Percentiles rank a stretch among this genome's conserved stretches.
phyloP scores from a whole-genome alignment of 2,113 vertebrate species.

The Entelurus aequoreus region DNA sequence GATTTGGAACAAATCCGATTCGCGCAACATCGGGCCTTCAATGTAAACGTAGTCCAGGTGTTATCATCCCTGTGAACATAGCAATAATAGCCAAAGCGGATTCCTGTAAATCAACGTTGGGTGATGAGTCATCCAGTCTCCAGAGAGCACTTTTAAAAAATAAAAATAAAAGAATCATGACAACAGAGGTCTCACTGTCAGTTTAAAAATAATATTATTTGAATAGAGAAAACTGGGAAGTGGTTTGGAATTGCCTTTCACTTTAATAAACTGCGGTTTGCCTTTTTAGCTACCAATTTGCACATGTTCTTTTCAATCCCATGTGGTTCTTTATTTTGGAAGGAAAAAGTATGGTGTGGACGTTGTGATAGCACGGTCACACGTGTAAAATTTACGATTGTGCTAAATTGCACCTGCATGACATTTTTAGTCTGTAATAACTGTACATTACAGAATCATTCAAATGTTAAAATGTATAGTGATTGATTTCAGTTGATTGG shows the following conservation, averaged over 20 bases:
- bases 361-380: constrained; percentile 9
- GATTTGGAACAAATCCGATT: no score
- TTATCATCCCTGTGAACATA: constrained; percentile 17
- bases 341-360: constrained; percentile 1
- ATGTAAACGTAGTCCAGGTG: constrained; percentile 5
- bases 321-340: constrained; percentile 51
- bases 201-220: constrained; percentile 60
- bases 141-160: constrained; percentile 67
- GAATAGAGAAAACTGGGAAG: constrained; percentile 51
- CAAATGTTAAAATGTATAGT: no score
- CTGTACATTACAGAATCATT: constrained; percentile 39
- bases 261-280: constrained; percentile 65
- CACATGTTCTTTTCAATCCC: constrained; percentile 58
- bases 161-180: constrained; percentile 53
- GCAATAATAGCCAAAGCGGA: constrained; percentile 22
- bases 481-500: no score
- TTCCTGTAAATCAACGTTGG: constrained; percentile 44
- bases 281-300: constrained; percentile 54
- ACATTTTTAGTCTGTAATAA: constrained; percentile 52
- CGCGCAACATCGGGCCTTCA: no score
- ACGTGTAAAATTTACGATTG: constrained; percentile 6
- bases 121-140: constrained; percentile 49
- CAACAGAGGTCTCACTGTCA: constrained; percentile 61
- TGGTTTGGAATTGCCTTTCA: constrained; percentile 55
- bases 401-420: constrained; percentile 47